These are phyloP conservation scores for Loris lydekkerianus DNA, from an alignment of 2,797 vertebrate species.

Conservation along the genomic window DNA sequence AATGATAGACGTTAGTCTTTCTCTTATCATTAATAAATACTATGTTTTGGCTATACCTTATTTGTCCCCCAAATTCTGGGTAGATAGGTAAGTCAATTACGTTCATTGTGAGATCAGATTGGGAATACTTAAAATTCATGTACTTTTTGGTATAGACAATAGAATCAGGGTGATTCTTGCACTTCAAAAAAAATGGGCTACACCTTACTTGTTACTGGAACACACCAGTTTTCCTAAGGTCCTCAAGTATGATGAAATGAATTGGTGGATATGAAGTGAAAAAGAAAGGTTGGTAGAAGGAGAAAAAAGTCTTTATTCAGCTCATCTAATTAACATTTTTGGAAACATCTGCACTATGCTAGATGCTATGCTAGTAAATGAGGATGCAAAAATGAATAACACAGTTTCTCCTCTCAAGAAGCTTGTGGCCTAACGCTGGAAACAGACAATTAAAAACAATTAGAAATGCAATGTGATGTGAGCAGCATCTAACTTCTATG, in stretches of 20 bases:
- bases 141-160: slow-evolving; percentile 8
- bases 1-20: neutral
- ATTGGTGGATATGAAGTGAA: neutral
- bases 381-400: neutral
- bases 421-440: neutral
- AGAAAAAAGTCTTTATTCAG: neutral
- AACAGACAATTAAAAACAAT: neutral
- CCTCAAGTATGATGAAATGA: neutral
- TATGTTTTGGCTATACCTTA: neutral
- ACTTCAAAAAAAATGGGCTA: neutral
- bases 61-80: neutral
- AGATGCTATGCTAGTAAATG: neutral
- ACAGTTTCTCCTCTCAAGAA: neutral
- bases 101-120: neutral
- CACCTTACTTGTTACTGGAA: neutral
- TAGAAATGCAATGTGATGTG: neutral
- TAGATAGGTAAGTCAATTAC: neutral
- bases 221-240: neutral
- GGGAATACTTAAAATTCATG: neutral
- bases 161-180: neutral
- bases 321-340: neutral
- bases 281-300: neutral
- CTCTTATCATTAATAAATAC: neutral
- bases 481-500: slow-evolving; percentile 34
- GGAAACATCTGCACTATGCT: neutral